Percentiles rank a stretch among this genome's conserved stretches.
phyloP scores from a whole-genome alignment of 2,113 vertebrate species.

The Propithecus coquereli region DNA sequence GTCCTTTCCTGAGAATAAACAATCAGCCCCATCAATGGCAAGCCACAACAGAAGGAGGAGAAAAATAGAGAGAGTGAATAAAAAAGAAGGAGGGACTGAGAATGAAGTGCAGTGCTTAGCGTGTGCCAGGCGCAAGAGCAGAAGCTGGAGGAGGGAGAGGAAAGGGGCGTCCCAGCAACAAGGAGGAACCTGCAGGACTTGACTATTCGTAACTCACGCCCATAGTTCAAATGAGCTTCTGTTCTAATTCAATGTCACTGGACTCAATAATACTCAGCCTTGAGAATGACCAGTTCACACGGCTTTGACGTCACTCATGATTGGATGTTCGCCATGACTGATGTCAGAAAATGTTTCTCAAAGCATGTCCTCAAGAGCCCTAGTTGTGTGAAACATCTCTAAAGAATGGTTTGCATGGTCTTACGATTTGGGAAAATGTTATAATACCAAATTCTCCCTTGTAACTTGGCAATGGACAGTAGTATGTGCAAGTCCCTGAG shows the following conservation, averaged over 20 bases:
- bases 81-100: background rate
- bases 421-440: background rate
- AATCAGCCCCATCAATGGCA: background rate
- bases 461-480: background rate
- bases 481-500: background rate
- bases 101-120: background rate
- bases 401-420: background rate
- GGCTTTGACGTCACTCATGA: background rate
- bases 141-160: background rate
- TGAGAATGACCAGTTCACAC: background rate
- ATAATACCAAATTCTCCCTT: background rate
- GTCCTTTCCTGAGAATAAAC: background rate
- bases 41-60: background rate
- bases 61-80: background rate
- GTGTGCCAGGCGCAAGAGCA: fast-evolving
- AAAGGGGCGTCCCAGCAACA: background rate
- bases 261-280: background rate
- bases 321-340: background rate
- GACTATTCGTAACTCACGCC: no score
- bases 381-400: background rate
- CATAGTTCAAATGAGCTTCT: background rate
- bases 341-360: background rate
- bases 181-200: background rate
- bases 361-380: background rate
- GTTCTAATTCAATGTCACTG: background rate